Percentiles rank a stretch among this genome's conserved stretches.
Conservation (phyloP, 2,113 vertebrate genomes). For the Paratilapia polleni region DNA sequence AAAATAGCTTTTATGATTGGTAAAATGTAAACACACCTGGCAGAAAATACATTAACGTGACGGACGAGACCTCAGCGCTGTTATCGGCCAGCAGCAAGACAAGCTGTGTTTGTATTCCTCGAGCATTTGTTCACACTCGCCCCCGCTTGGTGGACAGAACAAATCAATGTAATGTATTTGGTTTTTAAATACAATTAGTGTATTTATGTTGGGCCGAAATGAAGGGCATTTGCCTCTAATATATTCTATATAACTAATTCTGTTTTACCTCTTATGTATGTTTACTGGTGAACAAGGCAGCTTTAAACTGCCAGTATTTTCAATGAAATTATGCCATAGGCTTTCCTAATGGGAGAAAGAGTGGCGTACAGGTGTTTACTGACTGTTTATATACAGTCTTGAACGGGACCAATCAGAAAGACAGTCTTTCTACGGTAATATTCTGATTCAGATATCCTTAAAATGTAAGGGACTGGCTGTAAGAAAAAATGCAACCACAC, state of each 20-base stretch:
- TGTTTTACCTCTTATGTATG: conserved; percentile 16
- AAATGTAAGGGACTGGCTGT: neutral
- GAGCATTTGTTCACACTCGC: neutral
- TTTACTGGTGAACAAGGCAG: conserved; percentile 11
- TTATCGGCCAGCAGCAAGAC: neutral
- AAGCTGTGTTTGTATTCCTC: neutral
- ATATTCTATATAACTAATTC: neutral
- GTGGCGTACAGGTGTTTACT: conserved; percentile 59
- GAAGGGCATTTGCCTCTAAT: conserved; percentile 4
- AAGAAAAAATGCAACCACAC: neutral
- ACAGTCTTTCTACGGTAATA: conserved; percentile 22
- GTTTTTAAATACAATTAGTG: neutral
- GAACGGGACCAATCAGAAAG: conserved; percentile 39
- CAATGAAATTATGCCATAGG: neutral
- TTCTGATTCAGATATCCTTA: conserved; percentile 4
- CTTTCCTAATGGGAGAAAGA: neutral
- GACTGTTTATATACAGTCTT: conserved; percentile 41
- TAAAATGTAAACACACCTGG: neutral
- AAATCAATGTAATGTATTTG: neutral
- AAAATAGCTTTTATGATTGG: neutral
- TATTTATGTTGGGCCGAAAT: neutral
- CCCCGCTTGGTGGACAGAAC: neutral
- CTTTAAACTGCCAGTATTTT: conserved; percentile 3
- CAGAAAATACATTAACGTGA: neutral
- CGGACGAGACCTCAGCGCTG: neutral